Evolutionary conservation across 92 coral and sea anemone species (phyloP).

Genomic region (Siderastrea siderea): DNA sequence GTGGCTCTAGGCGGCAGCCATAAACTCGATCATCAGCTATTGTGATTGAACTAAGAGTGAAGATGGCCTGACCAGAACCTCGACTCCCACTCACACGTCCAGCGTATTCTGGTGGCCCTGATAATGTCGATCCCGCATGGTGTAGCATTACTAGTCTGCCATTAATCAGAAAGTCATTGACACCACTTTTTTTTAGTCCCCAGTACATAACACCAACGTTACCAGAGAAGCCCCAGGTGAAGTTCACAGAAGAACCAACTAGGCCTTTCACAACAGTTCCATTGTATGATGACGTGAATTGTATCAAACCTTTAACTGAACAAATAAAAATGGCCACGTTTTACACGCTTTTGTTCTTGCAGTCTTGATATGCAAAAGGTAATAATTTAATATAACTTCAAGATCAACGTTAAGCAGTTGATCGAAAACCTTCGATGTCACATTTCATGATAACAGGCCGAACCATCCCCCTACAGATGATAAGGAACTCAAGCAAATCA

Average conservation of each 20-base stretch:
- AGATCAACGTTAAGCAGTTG: too few relatives aligned
- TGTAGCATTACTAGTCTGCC: not conserved
- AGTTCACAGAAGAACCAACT: not conserved
- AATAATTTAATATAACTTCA: too few relatives aligned
- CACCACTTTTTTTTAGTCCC: not conserved
- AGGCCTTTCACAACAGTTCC: not conserved
- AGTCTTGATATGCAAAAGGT: too few relatives aligned
- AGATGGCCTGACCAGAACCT: not conserved
- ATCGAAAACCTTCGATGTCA: too few relatives aligned
- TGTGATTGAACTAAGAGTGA: not conserved
- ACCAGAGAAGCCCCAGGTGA: constrained; percentile 3
- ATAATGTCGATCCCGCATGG: not conserved
- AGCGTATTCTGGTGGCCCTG: not conserved
- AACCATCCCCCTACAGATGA: too few relatives aligned
- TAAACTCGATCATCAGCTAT: not conserved
- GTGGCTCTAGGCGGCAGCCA: not conserved
- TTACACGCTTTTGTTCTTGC: too few relatives aligned
- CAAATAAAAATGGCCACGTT: too few relatives aligned
- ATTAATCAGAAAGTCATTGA: not conserved
- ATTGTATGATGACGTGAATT: not conserved
- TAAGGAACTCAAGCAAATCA: too few relatives aligned
- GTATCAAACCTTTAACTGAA: not conserved
- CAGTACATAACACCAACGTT: not conserved
- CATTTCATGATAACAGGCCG: too few relatives aligned
- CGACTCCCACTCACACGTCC: constrained; percentile 13